Evolutionary conservation across 2,113 vertebrate genomes (phyloP).

Genomic region (Cisticola juncidis): DNA sequence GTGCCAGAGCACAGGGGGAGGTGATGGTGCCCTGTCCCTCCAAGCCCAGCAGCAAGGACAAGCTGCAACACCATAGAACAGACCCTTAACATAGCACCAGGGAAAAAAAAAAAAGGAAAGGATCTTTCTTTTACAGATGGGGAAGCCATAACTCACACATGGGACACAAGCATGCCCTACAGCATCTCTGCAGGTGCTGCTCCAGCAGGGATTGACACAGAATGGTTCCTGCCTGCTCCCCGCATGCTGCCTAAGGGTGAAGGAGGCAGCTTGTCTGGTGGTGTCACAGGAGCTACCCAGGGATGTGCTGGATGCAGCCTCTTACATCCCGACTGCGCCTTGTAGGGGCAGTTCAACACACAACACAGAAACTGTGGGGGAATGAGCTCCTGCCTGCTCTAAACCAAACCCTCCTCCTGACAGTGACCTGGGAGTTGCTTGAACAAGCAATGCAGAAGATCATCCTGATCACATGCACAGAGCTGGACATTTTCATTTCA

Average conservation of each 20-base stretch:
- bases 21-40: not conserved
- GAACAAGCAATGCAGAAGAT: not conserved
- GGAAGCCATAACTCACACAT: not conserved
- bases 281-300: not conserved
- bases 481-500: not conserved
- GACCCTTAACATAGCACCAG: not conserved
- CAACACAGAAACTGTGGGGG: accelerated
- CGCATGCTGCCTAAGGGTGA: not conserved
- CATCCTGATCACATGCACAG: accelerated
- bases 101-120: not conserved
- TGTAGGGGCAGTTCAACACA: not conserved
- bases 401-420: not conserved
- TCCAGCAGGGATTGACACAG: not conserved
- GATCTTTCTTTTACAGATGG: not conserved
- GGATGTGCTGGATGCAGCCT: not conserved
- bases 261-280: not conserved
- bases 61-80: not conserved
- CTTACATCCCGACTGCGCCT: not conserved
- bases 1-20: not conserved
- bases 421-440: not conserved
- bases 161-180: not conserved
- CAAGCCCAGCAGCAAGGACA: not conserved
- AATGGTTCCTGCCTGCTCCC: not conserved
- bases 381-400: not conserved
- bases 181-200: not conserved